A percentile compares a stretch with the other conserved stretches of the same genome.
These are phyloP conservation scores for Platyscapa corneri DNA, from an alignment of 1,140 invertebrate genomes.

Conservation along the genomic window DNA sequence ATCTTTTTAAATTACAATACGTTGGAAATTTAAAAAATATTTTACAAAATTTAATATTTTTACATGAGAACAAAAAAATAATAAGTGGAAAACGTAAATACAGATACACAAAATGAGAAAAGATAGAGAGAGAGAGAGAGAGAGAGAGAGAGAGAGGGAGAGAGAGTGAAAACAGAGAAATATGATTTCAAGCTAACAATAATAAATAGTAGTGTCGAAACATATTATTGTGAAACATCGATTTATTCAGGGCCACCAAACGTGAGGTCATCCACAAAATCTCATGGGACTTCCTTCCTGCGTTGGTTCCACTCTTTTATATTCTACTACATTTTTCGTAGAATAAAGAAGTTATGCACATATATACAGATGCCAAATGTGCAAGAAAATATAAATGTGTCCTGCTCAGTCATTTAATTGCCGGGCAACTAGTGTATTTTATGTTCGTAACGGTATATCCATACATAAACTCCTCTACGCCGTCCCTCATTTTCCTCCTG, in stretches of 20 bases:
- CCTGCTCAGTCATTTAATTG: not conserved
- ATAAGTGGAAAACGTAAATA: no score
- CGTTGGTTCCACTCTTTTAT: not conserved
- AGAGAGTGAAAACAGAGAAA: no score
- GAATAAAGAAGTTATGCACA: not conserved
- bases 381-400: not conserved
- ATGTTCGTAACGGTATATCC: not conserved
- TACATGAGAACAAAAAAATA: not conserved
- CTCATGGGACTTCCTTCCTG: not conserved
- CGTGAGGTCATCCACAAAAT: slow-evolving; percentile 7
- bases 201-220: not conserved
- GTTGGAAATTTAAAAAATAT: not conserved
- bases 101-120: not conserved
- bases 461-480: not conserved
- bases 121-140: not conserved
- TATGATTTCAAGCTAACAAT: not conserved
- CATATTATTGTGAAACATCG: slow-evolving; percentile 22
- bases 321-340: not conserved
- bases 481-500: not conserved
- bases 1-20: not conserved
- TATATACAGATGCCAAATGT: not conserved
- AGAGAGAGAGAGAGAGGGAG: not conserved
- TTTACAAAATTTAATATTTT: not conserved
- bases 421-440: not conserved
- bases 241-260: not conserved